Percentiles rank a stretch among this genome's conserved stretches.
Evolutionary conservation across 2,113 vertebrate genomes (phyloP).

Genomic region (Thermophis baileyi): DNA sequence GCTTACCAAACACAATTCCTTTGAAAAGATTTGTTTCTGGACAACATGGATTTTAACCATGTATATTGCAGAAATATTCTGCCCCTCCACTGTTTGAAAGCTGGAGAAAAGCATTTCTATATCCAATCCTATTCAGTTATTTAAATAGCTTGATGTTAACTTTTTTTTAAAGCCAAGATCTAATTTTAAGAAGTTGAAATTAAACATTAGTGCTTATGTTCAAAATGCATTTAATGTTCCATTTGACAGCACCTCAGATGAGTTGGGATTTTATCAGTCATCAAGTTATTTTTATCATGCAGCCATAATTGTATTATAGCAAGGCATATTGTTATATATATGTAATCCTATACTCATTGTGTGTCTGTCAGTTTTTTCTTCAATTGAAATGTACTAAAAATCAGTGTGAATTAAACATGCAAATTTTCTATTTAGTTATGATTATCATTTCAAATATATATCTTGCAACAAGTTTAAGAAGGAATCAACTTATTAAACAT

Average conservation of each 20-base stretch:
- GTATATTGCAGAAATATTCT: conserved; percentile 65
- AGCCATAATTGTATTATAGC: conserved; percentile 89
- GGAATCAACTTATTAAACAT: not conserved
- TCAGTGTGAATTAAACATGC: conserved; percentile 89
- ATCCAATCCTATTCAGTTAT: conserved; percentile 56
- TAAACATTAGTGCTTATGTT: conserved; percentile 71
- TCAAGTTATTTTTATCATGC: conserved; percentile 82
- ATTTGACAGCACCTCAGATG: conserved; percentile 72
- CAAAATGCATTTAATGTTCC: conserved; percentile 77
- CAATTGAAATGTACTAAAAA: conserved; percentile 89
- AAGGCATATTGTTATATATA: conserved; percentile 97
- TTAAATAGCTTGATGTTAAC: conserved; percentile 65
- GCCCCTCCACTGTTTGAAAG: conserved; percentile 50
- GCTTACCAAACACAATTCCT: conserved; percentile 59
- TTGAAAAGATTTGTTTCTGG: conserved; percentile 56
- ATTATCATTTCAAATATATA: not conserved
- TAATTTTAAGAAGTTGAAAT: conserved; percentile 70
- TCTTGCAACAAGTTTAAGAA: not conserved
- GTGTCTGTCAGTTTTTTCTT: conserved; percentile 83
- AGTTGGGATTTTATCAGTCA: conserved; percentile 78
- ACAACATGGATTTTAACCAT: conserved; percentile 65
- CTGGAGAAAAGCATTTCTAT: conserved; percentile 58
- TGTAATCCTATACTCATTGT: conserved; percentile 87
- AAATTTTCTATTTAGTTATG: conserved; percentile 87
- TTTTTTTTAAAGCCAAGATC: conserved; percentile 62